Evolutionary conservation across 2,888 invertebrate genomes (phyloP), one percentile per base, ranked within the genome.

Genomic region (Coelinius sp.): DNA sequence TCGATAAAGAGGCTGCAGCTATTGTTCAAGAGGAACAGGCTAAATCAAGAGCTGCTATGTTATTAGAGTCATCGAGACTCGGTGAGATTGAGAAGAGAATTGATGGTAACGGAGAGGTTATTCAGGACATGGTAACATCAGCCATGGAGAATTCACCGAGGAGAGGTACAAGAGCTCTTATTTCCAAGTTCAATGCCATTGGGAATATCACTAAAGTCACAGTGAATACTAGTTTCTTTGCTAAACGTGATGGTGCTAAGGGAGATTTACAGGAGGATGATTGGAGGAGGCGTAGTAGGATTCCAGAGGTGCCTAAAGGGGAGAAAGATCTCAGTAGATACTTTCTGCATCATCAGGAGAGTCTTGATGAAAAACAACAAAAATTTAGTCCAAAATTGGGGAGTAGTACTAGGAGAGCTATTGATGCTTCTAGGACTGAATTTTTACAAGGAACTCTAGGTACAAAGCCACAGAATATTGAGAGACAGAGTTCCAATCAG

Each of bases 1-100:
- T 95, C 75, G 95, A 95, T 84, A 91, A 93, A 78, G 94, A 95
- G 86, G 94, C 94, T 0, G 91, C 92, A 0, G 93, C 93, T 86
- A 93, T 95, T 77, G 91, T 94, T 53, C 91, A 91, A 83, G 90
- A 89, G 66, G 89, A 90, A 73, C 89, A 89, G 73, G 88, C 86
- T 0, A 81, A 83, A 7, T 78, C 81, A 0, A 79, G 84, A 4
- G 84, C 83, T 0, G 82, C 84, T 10, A 80, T 83, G 78, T 31
- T 86, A 14, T 64, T 85, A 1, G 82, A 82, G 25, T 71, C 80
- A 0, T 75, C 75, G 8, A 56, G 46, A 17, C 41, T 59, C 27
- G 68, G 72, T 12, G 74, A 75, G 1, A 70, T 81, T 8, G 81
- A 83, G 7, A 73, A 66, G 1, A 75, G 77, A 14, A 77, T 68